A percentile compares a stretch with the other conserved stretches of the same genome.
phyloP scores from a whole-genome alignment of 1,140 invertebrate genomes.

The Catajapyx aquilonaris region DNA sequence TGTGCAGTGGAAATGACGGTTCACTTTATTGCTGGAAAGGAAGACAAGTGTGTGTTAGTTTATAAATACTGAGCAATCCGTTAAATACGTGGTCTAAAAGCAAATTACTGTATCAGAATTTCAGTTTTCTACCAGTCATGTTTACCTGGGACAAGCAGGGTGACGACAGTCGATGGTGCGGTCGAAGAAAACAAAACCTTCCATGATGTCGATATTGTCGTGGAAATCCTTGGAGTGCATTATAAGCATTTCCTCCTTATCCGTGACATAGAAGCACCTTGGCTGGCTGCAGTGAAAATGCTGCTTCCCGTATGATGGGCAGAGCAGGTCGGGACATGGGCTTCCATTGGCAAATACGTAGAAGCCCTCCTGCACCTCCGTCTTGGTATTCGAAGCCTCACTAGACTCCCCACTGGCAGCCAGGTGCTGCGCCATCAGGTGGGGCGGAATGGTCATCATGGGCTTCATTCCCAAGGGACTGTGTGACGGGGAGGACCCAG shows the following conservation, averaged over 20 bases:
- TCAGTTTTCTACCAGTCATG: conserved; percentile 2
- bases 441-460: neutral
- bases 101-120: too few species aligned
- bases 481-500: neutral
- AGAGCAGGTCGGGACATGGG: conserved; percentile 38
- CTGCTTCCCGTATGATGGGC: conserved; percentile 31
- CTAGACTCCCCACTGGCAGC: conserved; percentile 5
- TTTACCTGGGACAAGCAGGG: conserved; percentile 33
- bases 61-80: too few species aligned
- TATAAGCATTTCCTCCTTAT: conserved; percentile 38
- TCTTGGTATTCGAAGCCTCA: neutral
- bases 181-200: conserved; percentile 63
- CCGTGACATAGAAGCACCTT: conserved; percentile 48
- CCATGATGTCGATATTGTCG: conserved; percentile 55
- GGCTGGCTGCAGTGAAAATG: conserved; percentile 55
- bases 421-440: conserved; percentile 7
- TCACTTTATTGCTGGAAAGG: conserved; percentile 35
- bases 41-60: conserved; percentile 4
- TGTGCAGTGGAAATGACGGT: conserved; percentile 56
- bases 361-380: conserved; percentile 25
- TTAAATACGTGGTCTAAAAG: too few species aligned
- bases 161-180: conserved; percentile 51
- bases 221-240: conserved; percentile 64
- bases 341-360: conserved; percentile 31
- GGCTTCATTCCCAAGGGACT: neutral